These are phyloP conservation scores for Fissipunctia ypsillon DNA, from an alignment of 2,888 invertebrate species.

Conservation along the genomic window DNA sequence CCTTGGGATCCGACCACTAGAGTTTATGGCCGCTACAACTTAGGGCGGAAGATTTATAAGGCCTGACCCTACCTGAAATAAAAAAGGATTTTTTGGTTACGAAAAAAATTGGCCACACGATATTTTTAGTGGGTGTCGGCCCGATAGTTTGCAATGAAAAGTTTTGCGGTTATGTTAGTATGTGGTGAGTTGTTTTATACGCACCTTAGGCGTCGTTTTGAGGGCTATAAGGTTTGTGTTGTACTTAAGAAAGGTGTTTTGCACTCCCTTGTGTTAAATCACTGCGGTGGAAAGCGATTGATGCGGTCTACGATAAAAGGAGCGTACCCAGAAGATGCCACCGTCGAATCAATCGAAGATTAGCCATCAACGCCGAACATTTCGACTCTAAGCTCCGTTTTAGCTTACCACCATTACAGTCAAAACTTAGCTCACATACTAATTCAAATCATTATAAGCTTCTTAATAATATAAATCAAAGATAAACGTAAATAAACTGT, in stretches of 20 bases:
- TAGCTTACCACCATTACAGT: background rate
- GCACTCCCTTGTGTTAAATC: background rate
- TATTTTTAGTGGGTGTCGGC: constrained; percentile 54
- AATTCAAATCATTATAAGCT: background rate
- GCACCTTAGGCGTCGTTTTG: constrained; percentile 26
- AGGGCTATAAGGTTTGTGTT: constrained; percentile 6
- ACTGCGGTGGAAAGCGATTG: background rate
- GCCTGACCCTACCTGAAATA: constrained; percentile 79
- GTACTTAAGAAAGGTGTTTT: background rate
- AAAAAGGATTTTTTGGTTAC: constrained; percentile 70
- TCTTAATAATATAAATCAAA: background rate
- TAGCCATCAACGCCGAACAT: background rate
- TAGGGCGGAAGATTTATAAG: constrained; percentile 83
- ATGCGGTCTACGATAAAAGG: background rate
- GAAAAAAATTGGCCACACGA: constrained; percentile 67
- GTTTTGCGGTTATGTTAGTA: constrained; percentile 51
- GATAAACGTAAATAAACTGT: constrained; percentile 25
- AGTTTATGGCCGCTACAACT: constrained; percentile 82
- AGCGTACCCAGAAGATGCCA: background rate
- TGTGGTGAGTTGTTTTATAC: constrained; percentile 56
- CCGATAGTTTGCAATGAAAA: constrained; percentile 57
- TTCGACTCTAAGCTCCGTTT: background rate
- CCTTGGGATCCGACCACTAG: constrained; percentile 74
- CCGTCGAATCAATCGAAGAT: background rate
- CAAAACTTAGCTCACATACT: background rate